phyloP scores from a whole-genome alignment of 2,888 invertebrate genomes.

The Drosophila nr. perissopoda region DNA sequence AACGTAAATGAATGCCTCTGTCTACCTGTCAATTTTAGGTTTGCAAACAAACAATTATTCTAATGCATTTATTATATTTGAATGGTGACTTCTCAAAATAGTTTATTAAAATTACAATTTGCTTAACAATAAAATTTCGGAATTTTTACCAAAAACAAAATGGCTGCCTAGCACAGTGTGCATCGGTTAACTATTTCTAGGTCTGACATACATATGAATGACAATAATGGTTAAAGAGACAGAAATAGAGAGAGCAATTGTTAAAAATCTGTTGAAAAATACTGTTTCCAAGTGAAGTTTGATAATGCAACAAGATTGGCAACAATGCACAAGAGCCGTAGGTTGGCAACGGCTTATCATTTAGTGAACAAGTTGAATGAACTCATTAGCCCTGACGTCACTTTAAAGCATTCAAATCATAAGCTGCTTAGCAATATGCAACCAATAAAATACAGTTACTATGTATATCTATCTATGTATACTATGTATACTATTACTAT shows the following conservation, averaged over 20 bases:
- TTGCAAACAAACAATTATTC: no score
- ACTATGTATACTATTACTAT: no score
- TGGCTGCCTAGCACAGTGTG: not conserved
- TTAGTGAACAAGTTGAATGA: constrained; percentile 51
- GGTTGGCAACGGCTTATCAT: constrained; percentile 12
- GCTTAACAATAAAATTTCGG: not conserved
- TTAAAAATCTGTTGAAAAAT: not conserved
- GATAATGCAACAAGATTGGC: not conserved
- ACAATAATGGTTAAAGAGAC: not conserved
- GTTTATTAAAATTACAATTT: not conserved
- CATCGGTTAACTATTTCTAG: not conserved
- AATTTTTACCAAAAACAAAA: not conserved
- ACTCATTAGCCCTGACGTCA: constrained; percentile 60
- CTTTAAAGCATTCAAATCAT: constrained; percentile 58
- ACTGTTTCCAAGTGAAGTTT: not conserved
- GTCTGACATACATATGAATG: not conserved
- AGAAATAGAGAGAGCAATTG: not conserved
- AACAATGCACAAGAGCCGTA: not conserved
- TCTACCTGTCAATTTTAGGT: not conserved
- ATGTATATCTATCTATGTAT: no score
- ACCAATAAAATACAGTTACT: constrained; percentile 39
- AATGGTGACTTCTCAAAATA: not conserved
- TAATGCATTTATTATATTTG: not conserved
- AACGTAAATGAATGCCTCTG: not conserved
- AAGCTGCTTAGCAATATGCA: constrained; percentile 70